Percentiles rank a stretch among this genome's conserved stretches.
Evolutionary conservation across 2,113 vertebrate genomes (phyloP).

Genomic region (Cathartes aura): DNA sequence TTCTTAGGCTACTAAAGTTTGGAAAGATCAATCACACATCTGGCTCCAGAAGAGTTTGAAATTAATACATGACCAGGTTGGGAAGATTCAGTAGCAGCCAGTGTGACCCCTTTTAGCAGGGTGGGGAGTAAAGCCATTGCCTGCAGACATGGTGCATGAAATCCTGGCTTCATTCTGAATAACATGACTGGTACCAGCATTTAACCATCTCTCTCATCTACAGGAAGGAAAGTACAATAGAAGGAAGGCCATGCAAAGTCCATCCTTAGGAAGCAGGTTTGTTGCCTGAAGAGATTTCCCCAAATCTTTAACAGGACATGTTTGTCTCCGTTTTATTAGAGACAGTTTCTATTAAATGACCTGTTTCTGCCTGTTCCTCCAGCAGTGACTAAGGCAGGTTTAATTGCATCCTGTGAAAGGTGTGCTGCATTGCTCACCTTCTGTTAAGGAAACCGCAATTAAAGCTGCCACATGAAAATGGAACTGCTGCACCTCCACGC

Average conservation of each 20-base stretch:
- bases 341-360: not conserved
- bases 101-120: accelerated
- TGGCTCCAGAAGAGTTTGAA: not conserved
- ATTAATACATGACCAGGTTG: not conserved
- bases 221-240: conserved; percentile 33
- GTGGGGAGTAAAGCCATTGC: not conserved
- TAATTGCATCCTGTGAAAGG: not conserved
- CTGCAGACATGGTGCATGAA: not conserved
- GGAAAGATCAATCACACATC: not conserved
- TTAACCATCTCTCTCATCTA: not conserved
- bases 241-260: conserved; percentile 7
- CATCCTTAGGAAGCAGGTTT: not conserved
- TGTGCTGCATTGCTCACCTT: not conserved
- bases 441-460: not conserved
- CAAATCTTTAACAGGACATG: not conserved
- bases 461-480: not conserved
- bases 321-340: not conserved
- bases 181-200: not conserved
- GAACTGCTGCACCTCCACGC: not conserved
- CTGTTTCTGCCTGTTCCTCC: not conserved
- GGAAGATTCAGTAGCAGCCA: not conserved
- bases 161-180: not conserved
- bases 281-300: not conserved
- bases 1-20: not conserved
- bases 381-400: not conserved